phyloP scores from a whole-genome alignment of 2,113 vertebrate genomes.

The Tamias sibiricus region DNA sequence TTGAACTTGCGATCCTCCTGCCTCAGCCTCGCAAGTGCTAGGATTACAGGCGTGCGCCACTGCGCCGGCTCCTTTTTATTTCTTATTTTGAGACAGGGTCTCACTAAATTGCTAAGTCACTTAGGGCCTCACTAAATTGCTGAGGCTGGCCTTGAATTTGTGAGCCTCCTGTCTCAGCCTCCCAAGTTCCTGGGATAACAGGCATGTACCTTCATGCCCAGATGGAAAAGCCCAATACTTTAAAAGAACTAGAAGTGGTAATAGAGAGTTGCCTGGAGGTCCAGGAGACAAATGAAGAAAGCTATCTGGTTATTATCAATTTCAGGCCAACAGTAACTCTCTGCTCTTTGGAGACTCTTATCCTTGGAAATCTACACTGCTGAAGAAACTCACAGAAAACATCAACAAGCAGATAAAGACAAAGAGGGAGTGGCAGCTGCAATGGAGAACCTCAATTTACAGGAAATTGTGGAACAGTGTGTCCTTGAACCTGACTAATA shows the following conservation, averaged over 20 bases:
- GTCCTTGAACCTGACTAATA: conserved; percentile 93
- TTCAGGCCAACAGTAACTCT: conserved; percentile 98
- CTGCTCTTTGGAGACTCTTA: conserved; percentile 97
- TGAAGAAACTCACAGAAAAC: too few relatives aligned
- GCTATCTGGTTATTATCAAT: conserved; percentile 94
- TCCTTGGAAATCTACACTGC: conserved; percentile 66
- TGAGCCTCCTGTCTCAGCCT: too few relatives aligned
- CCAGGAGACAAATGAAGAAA: conserved; percentile 91
- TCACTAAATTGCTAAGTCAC: too few relatives aligned
- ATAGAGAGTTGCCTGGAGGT: conserved; percentile 95
- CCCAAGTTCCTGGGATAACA: too few relatives aligned
- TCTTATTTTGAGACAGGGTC: too few relatives aligned
- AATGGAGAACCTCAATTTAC: conserved; percentile 96
- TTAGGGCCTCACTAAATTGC: too few relatives aligned
- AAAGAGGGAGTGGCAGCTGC: conserved; percentile 99
- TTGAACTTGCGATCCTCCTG: too few relatives aligned
- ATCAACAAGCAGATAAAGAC: conserved; percentile 99
- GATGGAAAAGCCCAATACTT: conserved; percentile 94
- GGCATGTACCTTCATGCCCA: conserved; percentile 82
- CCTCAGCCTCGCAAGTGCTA: too few relatives aligned
- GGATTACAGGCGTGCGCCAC: too few relatives aligned
- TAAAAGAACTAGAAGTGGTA: conserved; percentile 98
- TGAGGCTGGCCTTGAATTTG: too few relatives aligned
- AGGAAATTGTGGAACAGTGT: conserved; percentile 98
- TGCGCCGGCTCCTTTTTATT: too few relatives aligned